Base-by-base conservation (phyloP, 1,140 invertebrate species). In the Geopemphigus sp. region DNA sequence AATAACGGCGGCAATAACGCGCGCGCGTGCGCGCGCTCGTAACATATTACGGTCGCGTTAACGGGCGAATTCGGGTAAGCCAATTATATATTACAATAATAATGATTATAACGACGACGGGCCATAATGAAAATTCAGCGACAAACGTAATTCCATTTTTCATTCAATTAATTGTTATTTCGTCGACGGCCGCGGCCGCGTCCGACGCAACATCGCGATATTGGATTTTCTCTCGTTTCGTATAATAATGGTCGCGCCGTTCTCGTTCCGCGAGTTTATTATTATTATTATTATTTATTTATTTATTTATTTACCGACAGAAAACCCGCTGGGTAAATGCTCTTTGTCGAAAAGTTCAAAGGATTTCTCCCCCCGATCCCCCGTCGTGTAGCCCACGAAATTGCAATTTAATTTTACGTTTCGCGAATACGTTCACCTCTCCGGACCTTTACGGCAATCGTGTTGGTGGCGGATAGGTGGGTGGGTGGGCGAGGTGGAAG, bases 391-490 rank as follows among this genome's bases (percentile, higher is more conserved):
- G 53, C 24, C 47, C 22, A 3, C 24, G 24, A 70, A 70, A 70
- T 70, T 70, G 45, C n/a, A 70, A 70, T 70, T 70, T 53, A 50
- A 70, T 70, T 70, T 70, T 70, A 26, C 47, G 22, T 70, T 70
- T 53, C 15, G 5, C 39, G 39, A 45, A 11, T 45, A 11, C 11
- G 39, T 45, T 45, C 39, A 11, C 39, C 39, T 45, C 39, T 45
- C 39, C n/a, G n/a, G n/a, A n/a, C n/a, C n/a, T n/a, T n/a, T n/a
- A n/a, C n/a, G n/a, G n/a, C n/a, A n/a, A n/a, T n/a, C n/a, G n/a
- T n/a, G n/a, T n/a, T n/a, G n/a, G n/a, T n/a, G n/a, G n/a, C n/a
- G n/a, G n/a, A n/a, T n/a, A n/a, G n/a, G n/a, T n/a, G n/a, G n/a
- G n/a, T n/a, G n/a, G n/a, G n/a, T n/a, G n/a, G n/a, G n/a, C n/a